phyloP scores from a whole-genome alignment of 1,140 invertebrate genomes.

The Agrypnia vestita region DNA sequence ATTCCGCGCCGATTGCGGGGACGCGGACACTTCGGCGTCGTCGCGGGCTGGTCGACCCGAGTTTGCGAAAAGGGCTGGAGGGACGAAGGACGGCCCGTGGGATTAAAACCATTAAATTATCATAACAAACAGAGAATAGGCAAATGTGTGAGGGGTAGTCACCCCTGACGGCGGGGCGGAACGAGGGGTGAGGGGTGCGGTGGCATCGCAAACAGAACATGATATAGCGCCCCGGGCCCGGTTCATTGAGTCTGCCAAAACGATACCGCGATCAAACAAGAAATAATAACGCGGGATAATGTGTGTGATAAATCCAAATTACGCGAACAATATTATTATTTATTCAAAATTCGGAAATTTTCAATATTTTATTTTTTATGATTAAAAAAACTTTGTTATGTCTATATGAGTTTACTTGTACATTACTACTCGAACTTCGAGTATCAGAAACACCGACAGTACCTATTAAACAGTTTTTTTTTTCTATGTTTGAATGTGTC shows the following conservation, averaged over 20 bases:
- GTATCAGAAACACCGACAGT: no score
- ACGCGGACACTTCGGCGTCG: conserved; percentile 21
- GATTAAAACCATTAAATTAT: conserved; percentile 61
- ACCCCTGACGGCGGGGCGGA: not conserved
- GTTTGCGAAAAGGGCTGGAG: conserved; percentile 47
- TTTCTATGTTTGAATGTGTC: no score
- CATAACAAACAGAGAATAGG: conserved; percentile 56
- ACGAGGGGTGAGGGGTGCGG: not conserved
- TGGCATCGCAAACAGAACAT: conserved; percentile 17
- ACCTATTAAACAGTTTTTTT: no score
- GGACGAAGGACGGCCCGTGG: conserved; percentile 38
- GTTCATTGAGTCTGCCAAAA: conserved; percentile 13
- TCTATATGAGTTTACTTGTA: no score
- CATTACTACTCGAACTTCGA: no score
- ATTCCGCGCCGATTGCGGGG: not conserved
- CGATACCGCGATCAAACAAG: conserved; percentile 44
- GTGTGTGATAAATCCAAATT: conserved; percentile 15
- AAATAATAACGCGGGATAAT: conserved; percentile 39
- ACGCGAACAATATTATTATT: not conserved
- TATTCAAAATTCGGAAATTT: no score
- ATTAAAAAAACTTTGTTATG: no score
- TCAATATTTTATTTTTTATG: no score
- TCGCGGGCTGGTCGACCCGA: conserved; percentile 32
- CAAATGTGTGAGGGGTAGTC: conserved; percentile 41
- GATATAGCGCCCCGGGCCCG: conserved; percentile 16